Evolutionary conservation across 2,888 invertebrate species (phyloP), one percentile per base, ranked within the genome.

Genomic region (Invenusta paracnida): DNA sequence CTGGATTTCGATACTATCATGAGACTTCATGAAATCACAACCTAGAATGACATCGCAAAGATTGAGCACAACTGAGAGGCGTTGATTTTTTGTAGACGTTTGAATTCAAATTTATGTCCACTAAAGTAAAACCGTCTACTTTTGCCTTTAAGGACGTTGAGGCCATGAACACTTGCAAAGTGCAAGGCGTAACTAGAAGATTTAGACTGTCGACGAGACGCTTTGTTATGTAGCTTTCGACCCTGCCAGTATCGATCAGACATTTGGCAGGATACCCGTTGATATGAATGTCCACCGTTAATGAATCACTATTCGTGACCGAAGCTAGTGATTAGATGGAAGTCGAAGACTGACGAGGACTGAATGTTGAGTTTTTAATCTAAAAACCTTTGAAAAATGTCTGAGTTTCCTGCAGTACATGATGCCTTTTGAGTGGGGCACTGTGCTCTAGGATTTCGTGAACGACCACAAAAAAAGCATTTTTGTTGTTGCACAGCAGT

Each of bases 401-500:
- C 84, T 81, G 27, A 30, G 29, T 66, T 84, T 84, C 48, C 30
- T 2, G 30, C 81, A 84, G 29, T 81, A 83, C 85, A 85, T 29
- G 31, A 28, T 30, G 27, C 23, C 28, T 85, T 79, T 83, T 79
- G 81, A 17, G 85, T 84, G 27, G 85, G 83, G 30, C 85, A 85
- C 30, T 29, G 17, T 29, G 83, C 23, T 28, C 85, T 81, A 17
- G 81, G 83, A 30, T 85, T 85, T 82, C 84, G 17, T 5, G 83
- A 17, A 85, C 67, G 27, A 29, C 85, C 85, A 30, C 85, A 85
- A 84, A 82, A 85, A 85, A 82, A 84, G 83, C 85, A 85, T 27
- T 30, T 84, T 30, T 84, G 48, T 30, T 67, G 30, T 66, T 29
- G 30, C 17, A 67, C 84, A 67, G 84, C 84, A 84, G 84, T 81